Base-by-base conservation (phyloP, 2,113 vertebrate species). In the Megaleporinus macrocephalus region DNA sequence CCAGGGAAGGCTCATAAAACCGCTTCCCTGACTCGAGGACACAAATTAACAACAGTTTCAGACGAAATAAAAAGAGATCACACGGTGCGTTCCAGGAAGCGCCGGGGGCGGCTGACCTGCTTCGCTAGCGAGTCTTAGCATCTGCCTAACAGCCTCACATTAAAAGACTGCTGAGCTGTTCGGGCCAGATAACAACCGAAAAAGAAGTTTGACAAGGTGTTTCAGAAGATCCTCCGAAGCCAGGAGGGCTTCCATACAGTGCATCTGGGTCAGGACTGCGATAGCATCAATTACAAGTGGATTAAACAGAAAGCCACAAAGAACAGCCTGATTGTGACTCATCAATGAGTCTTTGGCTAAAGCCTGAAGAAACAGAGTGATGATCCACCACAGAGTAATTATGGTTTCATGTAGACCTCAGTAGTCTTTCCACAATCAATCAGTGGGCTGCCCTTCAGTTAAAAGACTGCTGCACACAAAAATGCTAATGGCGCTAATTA, bases 41-140 rank as follows among this genome's bases (percentile, higher is more conserved):
- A 66, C 75, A 74, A 88, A 88, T 85, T 88, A 90, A 91, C 86
- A 84, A 89, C 22, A 83, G 70, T 80, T 68, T 87, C 78, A 82
- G 59, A 16, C 13, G 10, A 22, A 12, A 51, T 73, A 47, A 63
- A 73, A 81, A 30, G n/a, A 53, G 33, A 72, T 29, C 27, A 51
- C 27, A 73, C 6, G 26, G 7, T 61, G 11, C 73, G 79, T 51
- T 53, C 47, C 69, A 73, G 69, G 78, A 73, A 73, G 22, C 33
- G 36, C 78, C 61, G 4, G 4, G 29, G 53, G 68, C 41, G 20
- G 30, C 36, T 51, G 69, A 63, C 49, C 14, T 29, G 16, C 33
- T 59, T 70, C n/a, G 26, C 26, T 20, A 55, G 51, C 30, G 44
- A 30, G 13, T 68, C 65, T 68, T 10, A 68, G 29, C 65, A 68